A percentile compares a stretch with the other conserved stretches of the same genome.
phyloP scores from a whole-genome alignment of 2,113 vertebrate species.

The Aptenodytes forsteri region DNA sequence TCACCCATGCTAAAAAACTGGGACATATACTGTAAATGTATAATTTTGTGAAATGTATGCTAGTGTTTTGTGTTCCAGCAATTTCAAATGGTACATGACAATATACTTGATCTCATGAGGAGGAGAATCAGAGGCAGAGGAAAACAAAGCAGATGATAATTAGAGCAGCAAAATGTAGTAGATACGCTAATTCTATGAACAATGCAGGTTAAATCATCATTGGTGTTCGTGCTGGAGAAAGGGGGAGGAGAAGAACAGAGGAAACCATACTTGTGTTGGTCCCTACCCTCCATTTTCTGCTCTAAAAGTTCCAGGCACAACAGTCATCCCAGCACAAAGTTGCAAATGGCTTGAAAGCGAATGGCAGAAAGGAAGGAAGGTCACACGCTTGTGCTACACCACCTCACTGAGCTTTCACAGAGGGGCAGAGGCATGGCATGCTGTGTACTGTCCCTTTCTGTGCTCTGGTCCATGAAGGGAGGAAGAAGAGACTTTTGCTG shows the following conservation, averaged over 20 bases:
- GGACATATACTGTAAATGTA: conserved; percentile 29
- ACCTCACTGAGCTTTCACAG: background rate
- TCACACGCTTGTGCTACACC: background rate
- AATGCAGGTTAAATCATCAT: background rate
- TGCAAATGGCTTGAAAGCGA: background rate
- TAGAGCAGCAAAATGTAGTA: background rate
- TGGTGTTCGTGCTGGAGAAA: background rate
- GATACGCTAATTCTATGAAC: background rate
- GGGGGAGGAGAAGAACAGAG: background rate
- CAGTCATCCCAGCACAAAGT: background rate
- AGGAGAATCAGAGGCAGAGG: background rate
- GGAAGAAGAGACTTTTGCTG: background rate
- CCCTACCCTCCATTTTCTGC: background rate
- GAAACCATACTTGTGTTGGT: background rate
- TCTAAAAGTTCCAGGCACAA: background rate
- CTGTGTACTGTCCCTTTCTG: background rate
- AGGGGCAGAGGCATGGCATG: background rate
- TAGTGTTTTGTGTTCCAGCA: background rate
- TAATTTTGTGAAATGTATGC: conserved; percentile 22
- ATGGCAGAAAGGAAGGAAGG: background rate
- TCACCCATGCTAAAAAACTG: conserved; percentile 34
- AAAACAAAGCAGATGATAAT: background rate
- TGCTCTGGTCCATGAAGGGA: background rate
- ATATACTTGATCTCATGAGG: background rate
- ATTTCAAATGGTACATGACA: background rate